Conservation (phyloP, 92 coral and sea anemone species). For the Plumapathes pennacea region DNA sequence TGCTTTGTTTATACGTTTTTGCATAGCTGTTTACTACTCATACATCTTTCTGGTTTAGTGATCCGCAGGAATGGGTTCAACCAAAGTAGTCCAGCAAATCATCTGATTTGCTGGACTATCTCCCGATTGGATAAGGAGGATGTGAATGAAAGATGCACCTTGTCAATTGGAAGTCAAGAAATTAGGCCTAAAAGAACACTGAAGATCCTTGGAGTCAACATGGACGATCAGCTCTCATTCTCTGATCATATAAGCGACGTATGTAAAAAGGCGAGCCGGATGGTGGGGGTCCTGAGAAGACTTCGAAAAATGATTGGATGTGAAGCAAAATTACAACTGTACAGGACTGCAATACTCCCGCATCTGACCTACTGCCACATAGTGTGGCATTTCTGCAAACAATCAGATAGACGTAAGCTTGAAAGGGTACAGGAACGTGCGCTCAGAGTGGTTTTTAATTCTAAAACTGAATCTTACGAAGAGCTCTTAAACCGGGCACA, state of each 20-base stretch:
- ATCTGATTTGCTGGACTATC: too few species aligned
- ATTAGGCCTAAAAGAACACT: background rate
- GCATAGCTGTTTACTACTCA: too few species aligned
- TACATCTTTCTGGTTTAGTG: too few species aligned
- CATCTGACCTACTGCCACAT: conserved; percentile 9
- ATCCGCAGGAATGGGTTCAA: too few species aligned
- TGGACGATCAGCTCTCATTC: conserved; percentile 1
- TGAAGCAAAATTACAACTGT: conserved; percentile 4
- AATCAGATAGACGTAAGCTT: conserved; percentile 20
- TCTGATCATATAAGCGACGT: conserved; percentile 3
- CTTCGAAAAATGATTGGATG: conserved; percentile 4
- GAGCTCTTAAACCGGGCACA: conserved; percentile 6
- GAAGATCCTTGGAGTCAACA: conserved; percentile 1
- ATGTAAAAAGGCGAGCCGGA: conserved; percentile 23
- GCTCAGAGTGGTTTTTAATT: background rate
- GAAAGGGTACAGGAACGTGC: conserved; percentile 21
- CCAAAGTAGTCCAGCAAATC: too few species aligned
- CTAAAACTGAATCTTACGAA: conserved; percentile 1
- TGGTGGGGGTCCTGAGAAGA: conserved; percentile 7
- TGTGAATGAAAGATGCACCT: background rate
- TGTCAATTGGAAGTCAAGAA: background rate
- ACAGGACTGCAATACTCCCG: conserved; percentile 6
- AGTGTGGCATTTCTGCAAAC: conserved; percentile 13
- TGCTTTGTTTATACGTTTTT: too few species aligned
- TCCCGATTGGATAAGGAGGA: background rate